These are phyloP conservation scores for Phyllotis vaccarum DNA, from an alignment of 2,797 vertebrate species.

Conservation along the genomic window DNA sequence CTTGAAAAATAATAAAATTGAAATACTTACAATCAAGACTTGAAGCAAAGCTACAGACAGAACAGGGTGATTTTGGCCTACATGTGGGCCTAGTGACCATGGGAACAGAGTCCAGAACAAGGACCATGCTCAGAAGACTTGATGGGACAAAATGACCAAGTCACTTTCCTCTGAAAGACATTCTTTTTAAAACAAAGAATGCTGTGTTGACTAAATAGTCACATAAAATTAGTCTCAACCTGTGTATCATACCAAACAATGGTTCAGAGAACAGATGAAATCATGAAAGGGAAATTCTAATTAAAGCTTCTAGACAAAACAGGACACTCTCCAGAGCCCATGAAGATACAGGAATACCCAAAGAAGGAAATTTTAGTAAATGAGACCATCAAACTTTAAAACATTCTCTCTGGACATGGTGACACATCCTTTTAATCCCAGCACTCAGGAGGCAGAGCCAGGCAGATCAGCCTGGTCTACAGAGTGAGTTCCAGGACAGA, in stretches of 20 bases:
- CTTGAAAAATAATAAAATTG: neutral
- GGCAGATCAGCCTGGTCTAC: neutral
- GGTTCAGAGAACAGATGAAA: neutral
- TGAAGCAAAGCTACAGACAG: neutral
- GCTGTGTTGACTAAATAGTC: neutral
- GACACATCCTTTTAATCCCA: neutral
- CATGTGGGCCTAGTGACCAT: neutral
- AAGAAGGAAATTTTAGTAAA: neutral
- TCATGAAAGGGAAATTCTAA: neutral
- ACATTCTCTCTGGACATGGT: neutral
- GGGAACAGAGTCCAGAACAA: neutral
- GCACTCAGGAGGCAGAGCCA: neutral
- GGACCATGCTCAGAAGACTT: neutral
- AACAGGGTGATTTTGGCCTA: rapidly evolving
- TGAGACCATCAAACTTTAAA: slow-evolving; percentile 2
- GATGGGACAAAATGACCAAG: neutral
- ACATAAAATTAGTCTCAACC: neutral
- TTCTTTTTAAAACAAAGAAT: neutral
- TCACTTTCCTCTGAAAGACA: neutral
- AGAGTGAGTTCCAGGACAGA: neutral
- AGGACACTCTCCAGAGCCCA: neutral
- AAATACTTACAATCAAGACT: neutral
- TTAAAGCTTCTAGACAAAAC: neutral
- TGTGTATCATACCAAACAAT: neutral
- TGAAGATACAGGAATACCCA: neutral